Percentiles rank a stretch among this genome's conserved stretches.
These are phyloP conservation scores for Dromius quadrimaculatus DNA, from an alignment of 2,888 invertebrate species.

Conservation along the genomic window DNA sequence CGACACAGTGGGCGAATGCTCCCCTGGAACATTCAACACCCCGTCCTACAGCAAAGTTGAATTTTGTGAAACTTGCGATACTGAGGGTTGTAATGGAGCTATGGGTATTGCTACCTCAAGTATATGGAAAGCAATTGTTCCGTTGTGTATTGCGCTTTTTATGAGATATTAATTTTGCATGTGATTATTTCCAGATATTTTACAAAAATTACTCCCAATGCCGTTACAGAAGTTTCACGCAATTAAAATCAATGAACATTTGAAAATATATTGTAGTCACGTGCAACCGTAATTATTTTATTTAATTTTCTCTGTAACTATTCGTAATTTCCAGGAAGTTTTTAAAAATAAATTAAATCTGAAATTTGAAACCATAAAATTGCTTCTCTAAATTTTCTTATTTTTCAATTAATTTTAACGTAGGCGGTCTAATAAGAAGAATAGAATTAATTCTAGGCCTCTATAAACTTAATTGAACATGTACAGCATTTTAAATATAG, in stretches of 20 bases:
- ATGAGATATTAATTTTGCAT: slow-evolving; percentile 49
- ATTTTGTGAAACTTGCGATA: slow-evolving; percentile 77
- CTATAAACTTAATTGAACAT: slow-evolving; percentile 15
- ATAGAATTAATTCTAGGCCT: background rate
- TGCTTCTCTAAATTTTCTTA: slow-evolving; percentile 21
- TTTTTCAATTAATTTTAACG: slow-evolving; percentile 29
- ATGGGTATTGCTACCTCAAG: background rate
- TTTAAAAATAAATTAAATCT: slow-evolving; percentile 29
- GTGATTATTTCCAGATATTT: no score
- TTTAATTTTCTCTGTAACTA: slow-evolving; percentile 2
- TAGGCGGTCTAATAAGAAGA: slow-evolving; percentile 22
- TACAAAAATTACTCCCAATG: no score
- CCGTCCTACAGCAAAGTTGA: slow-evolving; percentile 68
- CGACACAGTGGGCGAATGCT: slow-evolving; percentile 69
- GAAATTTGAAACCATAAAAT: slow-evolving; percentile 27
- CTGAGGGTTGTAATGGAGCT: slow-evolving; percentile 77
- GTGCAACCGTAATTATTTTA: no score
- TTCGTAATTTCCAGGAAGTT: slow-evolving; percentile 12
- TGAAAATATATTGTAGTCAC: no score
- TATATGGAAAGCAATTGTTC: slow-evolving; percentile 62
- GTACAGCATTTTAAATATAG: slow-evolving; percentile 23
- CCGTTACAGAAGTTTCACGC: no score
- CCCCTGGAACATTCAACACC: slow-evolving; percentile 67
- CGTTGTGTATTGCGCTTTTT: slow-evolving; percentile 48
- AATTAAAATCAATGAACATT: no score